Conservation (phyloP, 2,888 invertebrate genomes). For the Cyrtodaria siliqua region DNA sequence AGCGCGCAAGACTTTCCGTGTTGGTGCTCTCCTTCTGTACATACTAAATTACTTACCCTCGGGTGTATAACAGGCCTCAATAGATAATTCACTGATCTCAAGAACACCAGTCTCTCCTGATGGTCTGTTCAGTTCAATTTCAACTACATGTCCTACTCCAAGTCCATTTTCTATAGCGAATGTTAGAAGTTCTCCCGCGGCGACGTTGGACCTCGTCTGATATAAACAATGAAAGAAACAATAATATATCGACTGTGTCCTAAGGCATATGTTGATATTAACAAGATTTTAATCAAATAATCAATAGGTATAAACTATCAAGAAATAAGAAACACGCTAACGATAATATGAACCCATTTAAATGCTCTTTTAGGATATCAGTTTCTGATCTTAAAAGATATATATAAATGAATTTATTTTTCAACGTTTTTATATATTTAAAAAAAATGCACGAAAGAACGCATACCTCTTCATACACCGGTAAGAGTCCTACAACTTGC, state of each 20-base stretch:
- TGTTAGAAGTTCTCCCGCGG: constrained; percentile 8
- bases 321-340: too few species aligned
- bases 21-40: not conserved
- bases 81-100: constrained; percentile 13
- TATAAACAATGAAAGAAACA: too few species aligned
- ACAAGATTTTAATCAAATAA: too few species aligned
- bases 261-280: too few species aligned
- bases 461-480: constrained; percentile 24
- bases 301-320: too few species aligned
- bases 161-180: not conserved
- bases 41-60: constrained; percentile 1
- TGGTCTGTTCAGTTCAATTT: constrained; percentile 5
- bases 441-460: not conserved
- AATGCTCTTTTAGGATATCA: too few species aligned
- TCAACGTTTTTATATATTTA: not conserved
- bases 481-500: constrained; percentile 8
- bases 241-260: too few species aligned
- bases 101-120: not conserved
- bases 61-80: constrained; percentile 27
- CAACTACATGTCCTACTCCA: constrained; percentile 12
- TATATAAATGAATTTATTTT: too few species aligned
- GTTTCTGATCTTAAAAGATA: too few species aligned
- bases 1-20: not conserved
- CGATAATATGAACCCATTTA: too few species aligned
- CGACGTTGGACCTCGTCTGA: constrained; percentile 8